phyloP scores from a whole-genome alignment of 1,140 invertebrate species.

The Nylanderia fulva region DNA sequence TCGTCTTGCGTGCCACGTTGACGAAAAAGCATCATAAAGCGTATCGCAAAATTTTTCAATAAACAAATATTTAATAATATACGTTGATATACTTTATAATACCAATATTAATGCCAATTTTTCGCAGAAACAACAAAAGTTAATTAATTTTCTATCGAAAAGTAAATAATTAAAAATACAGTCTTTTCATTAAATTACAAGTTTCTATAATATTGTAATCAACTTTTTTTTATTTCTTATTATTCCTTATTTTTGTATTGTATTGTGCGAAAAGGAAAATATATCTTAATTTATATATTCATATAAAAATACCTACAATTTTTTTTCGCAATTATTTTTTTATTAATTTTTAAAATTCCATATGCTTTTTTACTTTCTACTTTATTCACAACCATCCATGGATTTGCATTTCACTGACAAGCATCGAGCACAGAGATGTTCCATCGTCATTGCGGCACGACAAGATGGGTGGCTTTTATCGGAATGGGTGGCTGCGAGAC shows the following conservation, averaged over 20 bases:
- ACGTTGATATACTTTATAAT: neutral
- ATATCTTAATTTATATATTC: no score
- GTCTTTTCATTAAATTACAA: neutral
- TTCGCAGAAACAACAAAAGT: neutral
- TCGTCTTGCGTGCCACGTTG: neutral
- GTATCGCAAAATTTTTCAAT: neutral
- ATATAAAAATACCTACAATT: neutral
- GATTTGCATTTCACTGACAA: conserved; percentile 20
- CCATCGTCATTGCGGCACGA: conserved; percentile 61
- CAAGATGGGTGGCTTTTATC: conserved; percentile 43
- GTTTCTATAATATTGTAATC: neutral
- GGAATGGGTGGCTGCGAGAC: conserved; percentile 48
- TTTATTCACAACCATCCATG: conserved; percentile 8
- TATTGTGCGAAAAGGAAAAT: neutral
- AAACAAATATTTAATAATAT: neutral
- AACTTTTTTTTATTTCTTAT: neutral
- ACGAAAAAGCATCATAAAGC: neutral
- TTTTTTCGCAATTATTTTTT: neutral
- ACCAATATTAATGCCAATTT: neutral
- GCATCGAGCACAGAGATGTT: conserved; percentile 1
- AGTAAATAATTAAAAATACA: neutral
- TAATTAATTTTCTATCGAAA: neutral
- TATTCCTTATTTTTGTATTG: neutral
- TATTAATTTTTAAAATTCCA: neutral
- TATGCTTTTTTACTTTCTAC: neutral